A percentile compares a stretch with the other conserved stretches of the same genome.
phyloP scores from a whole-genome alignment of 1,140 invertebrate genomes.

The Chymomyza costata region DNA sequence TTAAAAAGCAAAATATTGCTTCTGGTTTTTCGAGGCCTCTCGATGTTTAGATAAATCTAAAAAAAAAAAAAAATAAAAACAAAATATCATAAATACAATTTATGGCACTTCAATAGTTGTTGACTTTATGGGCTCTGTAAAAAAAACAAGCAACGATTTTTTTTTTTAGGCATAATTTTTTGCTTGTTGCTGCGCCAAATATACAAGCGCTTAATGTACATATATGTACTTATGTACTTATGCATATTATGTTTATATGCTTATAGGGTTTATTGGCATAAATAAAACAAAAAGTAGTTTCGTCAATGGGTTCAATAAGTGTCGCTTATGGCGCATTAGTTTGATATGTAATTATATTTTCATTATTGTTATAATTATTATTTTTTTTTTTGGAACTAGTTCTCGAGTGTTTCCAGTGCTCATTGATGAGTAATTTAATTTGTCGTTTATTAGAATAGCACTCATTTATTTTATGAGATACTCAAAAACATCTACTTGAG shows the following conservation, averaged over 20 bases:
- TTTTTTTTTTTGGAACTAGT: not conserved
- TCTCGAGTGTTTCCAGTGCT: constrained; percentile 27
- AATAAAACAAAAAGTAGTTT: not conserved
- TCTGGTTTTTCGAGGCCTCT: too few relatives aligned
- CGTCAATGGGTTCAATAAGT: too few relatives aligned
- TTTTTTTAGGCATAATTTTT: too few relatives aligned
- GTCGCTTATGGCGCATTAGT: too few relatives aligned
- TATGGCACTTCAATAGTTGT: constrained; percentile 62
- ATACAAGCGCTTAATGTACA: constrained; percentile 37
- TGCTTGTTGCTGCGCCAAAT: constrained; percentile 25
- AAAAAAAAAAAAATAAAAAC: constrained; percentile 12
- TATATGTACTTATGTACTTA: constrained; percentile 2
- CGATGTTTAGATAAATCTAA: constrained; percentile 35
- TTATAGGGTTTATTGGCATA: too few relatives aligned
- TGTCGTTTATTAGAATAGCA: constrained; percentile 72
- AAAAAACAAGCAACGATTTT: constrained; percentile 20
- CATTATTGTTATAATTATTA: too few relatives aligned
- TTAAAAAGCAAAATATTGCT: constrained; percentile 8
- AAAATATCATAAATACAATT: constrained; percentile 42
- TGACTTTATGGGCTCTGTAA: constrained; percentile 50
- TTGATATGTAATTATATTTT: too few relatives aligned
- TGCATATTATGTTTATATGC: not conserved
- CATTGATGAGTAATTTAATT: constrained; percentile 69
- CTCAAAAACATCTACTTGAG: constrained; percentile 66
- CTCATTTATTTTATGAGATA: constrained; percentile 71